A percentile compares a stretch with the other conserved stretches of the same genome.
Evolutionary conservation across 2,888 invertebrate genomes (phyloP).

Genomic region (Agrochola circellaris): DNA sequence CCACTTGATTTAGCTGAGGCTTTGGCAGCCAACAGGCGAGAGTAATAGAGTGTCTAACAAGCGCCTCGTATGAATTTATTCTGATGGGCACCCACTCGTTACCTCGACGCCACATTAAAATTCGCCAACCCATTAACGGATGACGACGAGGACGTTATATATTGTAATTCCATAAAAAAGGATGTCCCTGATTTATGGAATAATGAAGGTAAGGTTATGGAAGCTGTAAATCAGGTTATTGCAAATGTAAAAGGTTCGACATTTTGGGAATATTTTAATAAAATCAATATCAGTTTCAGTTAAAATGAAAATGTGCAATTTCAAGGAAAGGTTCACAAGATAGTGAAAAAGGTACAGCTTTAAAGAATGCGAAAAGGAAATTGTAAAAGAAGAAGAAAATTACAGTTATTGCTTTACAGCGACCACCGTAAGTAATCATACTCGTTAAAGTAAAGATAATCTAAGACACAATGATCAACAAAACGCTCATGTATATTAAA

Average conservation of each 20-base stretch:
- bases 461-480: slow-evolving; percentile 24
- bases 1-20: slow-evolving; percentile 32
- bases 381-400: slow-evolving; percentile 5
- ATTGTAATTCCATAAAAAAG: slow-evolving; percentile 65
- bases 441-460: slow-evolving; percentile 19
- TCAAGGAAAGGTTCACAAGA: background rate
- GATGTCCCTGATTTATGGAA: slow-evolving; percentile 56
- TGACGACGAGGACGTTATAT: slow-evolving; percentile 58
- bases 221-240: slow-evolving; percentile 57
- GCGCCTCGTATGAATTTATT: slow-evolving; percentile 64
- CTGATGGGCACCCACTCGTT: slow-evolving; percentile 51
- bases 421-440: background rate
- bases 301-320: slow-evolving; percentile 11
- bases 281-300: slow-evolving; percentile 19
- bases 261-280: slow-evolving; percentile 32
- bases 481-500: slow-evolving; percentile 50
- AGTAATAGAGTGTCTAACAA: slow-evolving; percentile 61
- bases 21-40: slow-evolving; percentile 40
- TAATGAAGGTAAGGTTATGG: slow-evolving; percentile 53
- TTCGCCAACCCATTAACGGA: slow-evolving; percentile 73
- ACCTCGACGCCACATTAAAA: slow-evolving; percentile 69
- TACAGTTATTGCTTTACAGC: slow-evolving; percentile 24
- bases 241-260: slow-evolving; percentile 49
- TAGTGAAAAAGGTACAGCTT: background rate
- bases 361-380: background rate